These are phyloP conservation scores for Phymanthus crucifer DNA, from an alignment of 92 coral and sea anemone species.

Conservation along the genomic window DNA sequence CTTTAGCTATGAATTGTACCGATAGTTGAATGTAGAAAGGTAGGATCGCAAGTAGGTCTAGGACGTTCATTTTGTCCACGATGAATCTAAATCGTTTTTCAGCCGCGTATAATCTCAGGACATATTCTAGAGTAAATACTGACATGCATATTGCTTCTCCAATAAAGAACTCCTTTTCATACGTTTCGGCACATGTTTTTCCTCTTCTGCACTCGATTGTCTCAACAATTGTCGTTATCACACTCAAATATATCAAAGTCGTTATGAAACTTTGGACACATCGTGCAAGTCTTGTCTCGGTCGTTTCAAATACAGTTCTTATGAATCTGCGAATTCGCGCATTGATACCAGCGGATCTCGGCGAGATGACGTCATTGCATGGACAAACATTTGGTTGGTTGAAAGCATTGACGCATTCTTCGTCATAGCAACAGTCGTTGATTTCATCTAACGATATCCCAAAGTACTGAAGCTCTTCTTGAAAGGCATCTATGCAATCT, in stretches of 20 bases:
- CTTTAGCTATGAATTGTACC: constrained; percentile 39
- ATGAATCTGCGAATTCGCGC: constrained; percentile 47
- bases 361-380: neutral
- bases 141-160: constrained; percentile 77
- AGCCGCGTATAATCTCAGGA: constrained; percentile 79
- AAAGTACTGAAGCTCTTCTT: constrained; percentile 78
- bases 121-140: constrained; percentile 76
- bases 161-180: constrained; percentile 58
- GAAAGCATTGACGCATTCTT: constrained; percentile 42
- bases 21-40: constrained; percentile 78
- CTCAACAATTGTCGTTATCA: constrained; percentile 64
- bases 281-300: constrained; percentile 60
- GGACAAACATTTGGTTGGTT: constrained; percentile 11
- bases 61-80: constrained; percentile 65
- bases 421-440: constrained; percentile 90
- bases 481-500: constrained; percentile 79
- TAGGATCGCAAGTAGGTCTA: constrained; percentile 75
- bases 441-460: constrained; percentile 79
- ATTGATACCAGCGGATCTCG: neutral
- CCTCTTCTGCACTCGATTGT: constrained; percentile 60
- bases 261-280: constrained; percentile 68
- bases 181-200: constrained; percentile 65
- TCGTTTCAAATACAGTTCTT: constrained; percentile 70
- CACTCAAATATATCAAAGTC: constrained; percentile 72
- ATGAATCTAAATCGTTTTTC: constrained; percentile 58